phyloP scores from a whole-genome alignment of 1,140 invertebrate species.

The Diorhabda sublineata region DNA sequence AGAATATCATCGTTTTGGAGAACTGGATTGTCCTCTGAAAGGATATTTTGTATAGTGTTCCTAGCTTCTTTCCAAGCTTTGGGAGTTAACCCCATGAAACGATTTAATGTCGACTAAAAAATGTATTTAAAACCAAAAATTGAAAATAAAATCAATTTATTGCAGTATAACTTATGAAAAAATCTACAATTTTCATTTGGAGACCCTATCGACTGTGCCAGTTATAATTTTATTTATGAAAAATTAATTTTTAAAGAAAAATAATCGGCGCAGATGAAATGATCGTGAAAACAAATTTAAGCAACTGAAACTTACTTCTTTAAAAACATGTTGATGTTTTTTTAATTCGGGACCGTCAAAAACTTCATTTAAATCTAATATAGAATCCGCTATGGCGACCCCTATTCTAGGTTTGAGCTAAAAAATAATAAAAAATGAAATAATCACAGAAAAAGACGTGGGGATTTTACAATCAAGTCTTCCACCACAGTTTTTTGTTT shows the following conservation, averaged over 20 bases:
- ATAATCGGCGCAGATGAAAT: conserved; percentile 11
- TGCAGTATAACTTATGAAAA: no score
- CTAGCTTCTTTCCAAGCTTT: conserved; percentile 82
- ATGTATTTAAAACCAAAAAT: no score
- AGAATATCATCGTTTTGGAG: conserved; percentile 64
- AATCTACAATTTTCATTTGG: no score
- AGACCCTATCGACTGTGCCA: no score
- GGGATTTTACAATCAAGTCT: no score
- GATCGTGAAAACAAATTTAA: background rate
- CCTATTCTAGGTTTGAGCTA: conserved; percentile 73
- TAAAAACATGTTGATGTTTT: conserved; percentile 76
- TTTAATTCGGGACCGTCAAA: conserved; percentile 75
- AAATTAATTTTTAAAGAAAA: background rate
- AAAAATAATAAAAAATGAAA: conserved; percentile 17
- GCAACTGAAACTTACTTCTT: conserved; percentile 53
- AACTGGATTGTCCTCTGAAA: conserved; percentile 61
- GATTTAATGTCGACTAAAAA: conserved; percentile 70
- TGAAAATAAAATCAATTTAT: no score
- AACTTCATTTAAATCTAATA: conserved; percentile 81
- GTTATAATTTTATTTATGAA: no score
- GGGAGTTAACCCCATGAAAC: conserved; percentile 85
- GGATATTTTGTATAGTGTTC: conserved; percentile 65
- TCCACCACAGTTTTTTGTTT: no score
- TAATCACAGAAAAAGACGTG: no score
- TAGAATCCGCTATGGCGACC: conserved; percentile 90